These are phyloP conservation scores for Pristionchus arcanus DNA, from an alignment of 2,888 invertebrate genomes.

Conservation along the genomic window DNA sequence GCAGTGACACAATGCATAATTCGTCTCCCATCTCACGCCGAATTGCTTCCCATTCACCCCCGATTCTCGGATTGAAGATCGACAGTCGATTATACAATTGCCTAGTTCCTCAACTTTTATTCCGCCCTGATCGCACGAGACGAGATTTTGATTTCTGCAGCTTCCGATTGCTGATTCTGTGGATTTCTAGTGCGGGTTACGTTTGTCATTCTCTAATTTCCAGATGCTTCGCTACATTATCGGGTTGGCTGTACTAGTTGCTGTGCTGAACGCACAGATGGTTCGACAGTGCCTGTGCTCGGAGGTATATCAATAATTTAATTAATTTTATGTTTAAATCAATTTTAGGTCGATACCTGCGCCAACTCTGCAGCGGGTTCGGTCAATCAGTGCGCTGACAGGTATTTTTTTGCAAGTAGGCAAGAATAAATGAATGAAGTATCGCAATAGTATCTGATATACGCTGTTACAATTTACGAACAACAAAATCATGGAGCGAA, in stretches of 20 bases:
- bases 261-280: conserved; percentile 12
- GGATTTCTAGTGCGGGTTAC: neutral
- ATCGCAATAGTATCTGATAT: no score
- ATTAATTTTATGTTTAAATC: neutral
- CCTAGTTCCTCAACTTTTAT: no score
- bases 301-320: neutral
- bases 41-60: no score
- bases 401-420: neutral
- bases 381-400: neutral
- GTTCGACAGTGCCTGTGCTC: conserved; percentile 43
- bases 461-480: no score
- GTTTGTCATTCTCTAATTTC: neutral
- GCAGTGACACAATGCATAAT: no score
- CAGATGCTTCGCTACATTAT: conserved; percentile 1
- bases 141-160: no score
- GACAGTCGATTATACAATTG: no score
- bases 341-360: neutral
- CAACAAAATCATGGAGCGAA: neutral
- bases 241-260: neutral
- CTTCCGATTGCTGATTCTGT: neutral
- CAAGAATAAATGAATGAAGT: no score
- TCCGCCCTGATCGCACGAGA: no score
- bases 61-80: no score
- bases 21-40: no score
- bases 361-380: neutral